phyloP scores from a whole-genome alignment of 2,888 invertebrate species.

The Acanthosepion lycidas region DNA sequence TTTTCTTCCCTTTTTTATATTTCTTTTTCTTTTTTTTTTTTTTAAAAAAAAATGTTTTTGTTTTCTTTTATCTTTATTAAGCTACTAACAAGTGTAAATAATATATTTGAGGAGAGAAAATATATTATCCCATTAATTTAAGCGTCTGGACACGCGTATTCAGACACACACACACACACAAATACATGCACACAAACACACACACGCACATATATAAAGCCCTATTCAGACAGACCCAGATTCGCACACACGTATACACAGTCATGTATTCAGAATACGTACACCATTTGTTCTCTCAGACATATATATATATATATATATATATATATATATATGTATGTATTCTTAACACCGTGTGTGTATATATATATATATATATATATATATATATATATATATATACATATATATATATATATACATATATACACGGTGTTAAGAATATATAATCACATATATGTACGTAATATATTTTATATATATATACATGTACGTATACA shows the following conservation, averaged over 20 bases:
- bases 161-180: background rate
- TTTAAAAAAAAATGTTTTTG: background rate
- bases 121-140: background rate
- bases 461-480: background rate
- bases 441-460: constrained; percentile 48
- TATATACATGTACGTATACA: background rate
- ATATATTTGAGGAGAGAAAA: background rate
- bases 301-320: background rate
- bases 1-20: background rate
- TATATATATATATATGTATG: constrained; percentile 39
- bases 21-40: no score
- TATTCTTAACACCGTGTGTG: no score
- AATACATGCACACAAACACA: background rate
- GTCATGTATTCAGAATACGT: background rate
- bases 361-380: constrained; percentile 16
- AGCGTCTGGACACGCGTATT: background rate
- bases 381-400: background rate
- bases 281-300: background rate
- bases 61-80: background rate
- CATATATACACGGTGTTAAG: background rate
- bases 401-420: constrained; percentile 35
- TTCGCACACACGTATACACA: background rate
- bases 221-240: background rate
- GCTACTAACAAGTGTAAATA: background rate
- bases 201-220: background rate